Evolutionary conservation across 1,140 invertebrate species (phyloP), one percentile per base, ranked within the genome.

Genomic region (Philotrypesis tridentata): DNA sequence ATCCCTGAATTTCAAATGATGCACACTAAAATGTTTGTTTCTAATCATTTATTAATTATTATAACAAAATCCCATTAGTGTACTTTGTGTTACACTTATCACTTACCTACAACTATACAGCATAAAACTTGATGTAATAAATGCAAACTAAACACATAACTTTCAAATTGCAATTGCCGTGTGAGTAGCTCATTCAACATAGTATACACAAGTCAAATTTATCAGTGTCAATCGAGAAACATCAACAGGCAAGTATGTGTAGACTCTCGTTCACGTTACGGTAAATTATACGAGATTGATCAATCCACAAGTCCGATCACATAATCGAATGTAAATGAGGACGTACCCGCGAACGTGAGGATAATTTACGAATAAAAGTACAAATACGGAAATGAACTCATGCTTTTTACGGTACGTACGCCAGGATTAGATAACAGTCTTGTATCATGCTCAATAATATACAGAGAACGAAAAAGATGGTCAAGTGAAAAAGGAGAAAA

Each of bases 201-300:
- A 65, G 63, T 23, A 55, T 55, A 65, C 63, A 65, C 63, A 25
- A 23, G 11, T 0, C 27, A 29, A 5, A 65, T 65, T 65, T 27
- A 65, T 65, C 27, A 29, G 25, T 29, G 27, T 65, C 63, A 65
- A 27, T 65, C 23, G 63, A 65, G 12, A n/a, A 70, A 37, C 29
- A 70, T 33, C 31, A 70, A 29, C 67, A 31, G 67, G 17, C 9
- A 37, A 37, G 31, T n/a, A n/a, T 70, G 21, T 33, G 21, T 37
- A 70, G 37, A 63, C n/a, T 73, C 73, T 77, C 75, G 75, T 65
- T 43, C 75, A 77, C 14, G 23, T 67, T 27, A 21, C 4, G 3
- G 5, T 21, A 77, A 61, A 71, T 68, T 79, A 80, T 79, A 74
- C 61, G 71, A 67, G 73, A 61, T 71, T 76, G 17, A 40, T 61